phyloP scores from a whole-genome alignment of 2,113 vertebrate species.

The Amphiprion ocellaris region DNA sequence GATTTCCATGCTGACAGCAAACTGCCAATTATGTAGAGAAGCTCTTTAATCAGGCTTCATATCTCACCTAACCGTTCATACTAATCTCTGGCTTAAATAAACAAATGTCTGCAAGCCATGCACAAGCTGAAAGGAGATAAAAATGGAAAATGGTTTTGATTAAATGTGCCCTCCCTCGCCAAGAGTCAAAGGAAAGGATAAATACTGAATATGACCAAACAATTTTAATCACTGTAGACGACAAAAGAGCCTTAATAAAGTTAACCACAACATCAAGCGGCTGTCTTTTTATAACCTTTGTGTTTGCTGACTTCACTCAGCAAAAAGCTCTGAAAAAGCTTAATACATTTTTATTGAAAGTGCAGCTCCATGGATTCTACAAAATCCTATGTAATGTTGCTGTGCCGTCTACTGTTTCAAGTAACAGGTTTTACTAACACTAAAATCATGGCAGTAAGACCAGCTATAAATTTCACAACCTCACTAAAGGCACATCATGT shows the following conservation, averaged over 20 bases:
- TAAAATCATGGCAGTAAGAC: background rate
- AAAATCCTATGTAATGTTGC: conserved; percentile 14
- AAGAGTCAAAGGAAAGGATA: conserved; percentile 57
- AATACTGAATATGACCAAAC: conserved; percentile 59
- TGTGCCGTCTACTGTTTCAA: conserved; percentile 11
- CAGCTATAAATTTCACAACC: conserved; percentile 3
- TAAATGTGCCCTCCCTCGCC: conserved; percentile 49
- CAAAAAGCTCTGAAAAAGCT: conserved; percentile 19
- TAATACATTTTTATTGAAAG: conserved; percentile 36
- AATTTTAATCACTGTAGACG: conserved; percentile 64
- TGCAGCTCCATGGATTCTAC: background rate
- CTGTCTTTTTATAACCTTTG: conserved; percentile 26
- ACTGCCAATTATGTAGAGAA: conserved; percentile 30
- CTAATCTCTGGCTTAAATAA: conserved; percentile 50
- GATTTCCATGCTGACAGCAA: conserved; percentile 45
- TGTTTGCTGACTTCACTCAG: conserved; percentile 30
- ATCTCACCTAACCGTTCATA: conserved; percentile 50
- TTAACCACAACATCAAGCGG: conserved; percentile 52
- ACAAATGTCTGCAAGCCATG: conserved; percentile 29
- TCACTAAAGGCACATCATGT: background rate
- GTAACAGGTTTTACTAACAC: conserved; percentile 17
- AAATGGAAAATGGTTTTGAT: conserved; percentile 56
- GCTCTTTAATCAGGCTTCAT: conserved; percentile 44
- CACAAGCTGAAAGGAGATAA: conserved; percentile 40
- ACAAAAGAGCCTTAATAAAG: conserved; percentile 61